phyloP scores from a whole-genome alignment of 2,113 vertebrate species.

The Pomatostomus ruficeps region DNA sequence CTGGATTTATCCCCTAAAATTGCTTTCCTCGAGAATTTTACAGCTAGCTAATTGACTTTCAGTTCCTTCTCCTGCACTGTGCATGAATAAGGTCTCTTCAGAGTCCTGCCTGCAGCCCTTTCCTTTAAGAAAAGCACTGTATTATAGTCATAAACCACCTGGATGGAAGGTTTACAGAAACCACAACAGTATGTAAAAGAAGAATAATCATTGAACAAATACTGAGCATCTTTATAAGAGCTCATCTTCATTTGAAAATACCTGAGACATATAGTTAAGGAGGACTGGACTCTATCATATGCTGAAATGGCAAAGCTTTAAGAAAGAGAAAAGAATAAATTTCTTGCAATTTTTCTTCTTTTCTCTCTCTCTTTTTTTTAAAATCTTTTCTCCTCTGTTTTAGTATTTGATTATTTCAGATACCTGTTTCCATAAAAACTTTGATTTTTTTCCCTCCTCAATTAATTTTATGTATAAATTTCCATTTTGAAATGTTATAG shows the following conservation, averaged over 20 bases:
- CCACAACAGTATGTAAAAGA: neutral
- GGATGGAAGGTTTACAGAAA: neutral
- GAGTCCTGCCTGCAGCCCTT: neutral
- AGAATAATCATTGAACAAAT: neutral
- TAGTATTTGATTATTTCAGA: neutral
- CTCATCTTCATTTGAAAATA: neutral
- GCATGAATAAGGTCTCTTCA: neutral
- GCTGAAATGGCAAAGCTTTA: neutral
- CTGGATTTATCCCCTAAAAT: neutral
- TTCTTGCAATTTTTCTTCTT: neutral
- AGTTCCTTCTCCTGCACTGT: neutral
- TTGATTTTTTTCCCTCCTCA: accelerated
- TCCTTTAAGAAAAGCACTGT: neutral
- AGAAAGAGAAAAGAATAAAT: neutral
- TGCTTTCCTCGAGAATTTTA: neutral
- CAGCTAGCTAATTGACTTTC: constrained; percentile 2
- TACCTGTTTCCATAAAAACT: neutral
- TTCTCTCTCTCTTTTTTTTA: too few relatives aligned
- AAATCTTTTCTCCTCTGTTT: neutral
- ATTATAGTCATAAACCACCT: neutral
- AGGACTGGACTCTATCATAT: neutral
- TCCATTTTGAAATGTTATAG: neutral
- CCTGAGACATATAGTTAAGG: neutral
- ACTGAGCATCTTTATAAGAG: neutral
- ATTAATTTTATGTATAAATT: neutral